phyloP scores from a whole-genome alignment of 2,113 vertebrate genomes.

The Dasyprocta punctata region DNA sequence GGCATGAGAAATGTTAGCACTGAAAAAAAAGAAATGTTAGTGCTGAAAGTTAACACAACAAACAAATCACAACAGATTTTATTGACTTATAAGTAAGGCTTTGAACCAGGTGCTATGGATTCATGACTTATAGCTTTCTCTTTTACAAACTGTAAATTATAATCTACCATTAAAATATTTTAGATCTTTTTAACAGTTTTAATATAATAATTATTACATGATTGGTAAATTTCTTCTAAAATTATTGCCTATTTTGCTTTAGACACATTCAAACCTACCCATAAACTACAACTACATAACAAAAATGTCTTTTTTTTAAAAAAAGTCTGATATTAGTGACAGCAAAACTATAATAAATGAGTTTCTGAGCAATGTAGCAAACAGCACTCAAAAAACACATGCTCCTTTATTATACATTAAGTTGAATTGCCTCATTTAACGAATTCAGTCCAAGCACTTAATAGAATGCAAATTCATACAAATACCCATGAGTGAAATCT shows the following conservation, averaged over 20 bases:
- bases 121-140: constrained; percentile 1
- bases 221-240: constrained; percentile 42
- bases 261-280: constrained; percentile 13
- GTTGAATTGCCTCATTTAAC: constrained; percentile 49
- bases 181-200: constrained; percentile 13
- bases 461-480: constrained; percentile 67
- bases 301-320: constrained; percentile 16
- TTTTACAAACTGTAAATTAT: constrained; percentile 21
- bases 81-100: neutral
- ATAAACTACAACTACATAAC: constrained; percentile 27
- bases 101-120: neutral
- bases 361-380: constrained; percentile 28
- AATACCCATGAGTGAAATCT: constrained; percentile 63
- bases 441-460: constrained; percentile 65
- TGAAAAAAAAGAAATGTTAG: neutral
- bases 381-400: constrained; percentile 39
- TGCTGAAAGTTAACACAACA: neutral
- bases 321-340: constrained; percentile 18
- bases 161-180: constrained; percentile 55
- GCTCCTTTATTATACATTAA: constrained; percentile 51
- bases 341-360: constrained; percentile 1
- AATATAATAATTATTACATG: constrained; percentile 21
- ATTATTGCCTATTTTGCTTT: neutral
- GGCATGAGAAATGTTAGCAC: constrained; percentile 2
- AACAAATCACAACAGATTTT: constrained; percentile 54